Conservation (phyloP, 2,113 vertebrate species). For the Columba livia region DNA sequence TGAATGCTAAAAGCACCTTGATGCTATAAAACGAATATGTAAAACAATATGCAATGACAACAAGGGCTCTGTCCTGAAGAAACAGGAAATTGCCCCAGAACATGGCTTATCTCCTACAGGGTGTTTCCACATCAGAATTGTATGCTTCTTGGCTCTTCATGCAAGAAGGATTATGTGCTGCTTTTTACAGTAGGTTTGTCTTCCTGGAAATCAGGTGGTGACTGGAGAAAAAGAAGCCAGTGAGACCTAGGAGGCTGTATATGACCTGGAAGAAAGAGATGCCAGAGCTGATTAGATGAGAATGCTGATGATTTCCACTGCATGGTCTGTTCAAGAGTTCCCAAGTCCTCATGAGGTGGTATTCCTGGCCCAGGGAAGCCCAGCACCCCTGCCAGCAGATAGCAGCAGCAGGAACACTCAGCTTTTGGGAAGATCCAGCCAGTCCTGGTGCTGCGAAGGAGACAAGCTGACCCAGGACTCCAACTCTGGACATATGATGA, state of each 20-base stretch:
- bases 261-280: background rate
- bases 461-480: background rate
- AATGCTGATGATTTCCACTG: background rate
- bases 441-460: background rate
- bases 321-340: background rate
- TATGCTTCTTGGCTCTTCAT: background rate
- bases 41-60: background rate
- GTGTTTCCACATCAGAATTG: background rate
- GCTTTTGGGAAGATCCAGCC: background rate
- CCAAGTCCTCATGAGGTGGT: background rate
- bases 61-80: background rate
- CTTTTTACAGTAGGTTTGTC: background rate
- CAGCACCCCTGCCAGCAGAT: background rate
- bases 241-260: background rate
- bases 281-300: background rate
- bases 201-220: background rate
- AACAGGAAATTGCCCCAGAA: background rate
- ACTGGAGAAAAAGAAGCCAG: background rate
- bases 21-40: background rate
- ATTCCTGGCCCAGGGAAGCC: background rate
- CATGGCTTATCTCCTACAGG: background rate
- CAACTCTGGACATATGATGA: fast-evolving
- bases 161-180: background rate
- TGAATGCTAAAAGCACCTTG: background rate
- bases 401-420: background rate